Percentiles rank a stretch among this genome's conserved stretches.
These are phyloP conservation scores for Enteromius fasciolatus DNA, from an alignment of 2,797 vertebrate species.

Conservation along the genomic window DNA sequence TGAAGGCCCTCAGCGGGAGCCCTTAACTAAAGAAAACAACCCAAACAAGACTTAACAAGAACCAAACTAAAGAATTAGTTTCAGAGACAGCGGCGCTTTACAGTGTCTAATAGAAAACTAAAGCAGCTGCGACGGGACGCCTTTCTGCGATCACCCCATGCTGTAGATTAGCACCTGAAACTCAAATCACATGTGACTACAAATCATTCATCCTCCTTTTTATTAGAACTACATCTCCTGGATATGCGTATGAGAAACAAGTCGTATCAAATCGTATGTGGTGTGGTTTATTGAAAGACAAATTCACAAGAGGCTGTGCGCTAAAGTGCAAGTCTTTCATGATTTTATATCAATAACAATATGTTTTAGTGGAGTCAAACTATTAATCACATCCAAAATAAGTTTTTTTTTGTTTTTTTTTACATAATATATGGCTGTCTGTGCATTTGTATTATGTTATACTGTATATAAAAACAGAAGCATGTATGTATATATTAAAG, in stretches of 20 bases:
- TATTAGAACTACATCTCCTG: background rate
- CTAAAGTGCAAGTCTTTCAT: background rate
- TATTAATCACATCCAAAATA: no score
- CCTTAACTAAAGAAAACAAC: slow-evolving; percentile 46
- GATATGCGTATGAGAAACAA: background rate
- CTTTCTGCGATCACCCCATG: background rate
- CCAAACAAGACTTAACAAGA: slow-evolving; percentile 42
- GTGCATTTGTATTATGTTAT: no score
- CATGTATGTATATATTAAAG: no score
- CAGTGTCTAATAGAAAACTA: background rate
- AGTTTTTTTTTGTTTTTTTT: no score
- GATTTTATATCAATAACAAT: background rate
- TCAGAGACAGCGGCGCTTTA: slow-evolving; percentile 19
- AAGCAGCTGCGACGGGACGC: background rate
- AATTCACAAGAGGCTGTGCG: background rate
- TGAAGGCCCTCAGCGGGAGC: slow-evolving; percentile 43
- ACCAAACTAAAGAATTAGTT: slow-evolving; percentile 41
- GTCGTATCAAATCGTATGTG: background rate
- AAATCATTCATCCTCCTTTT: background rate
- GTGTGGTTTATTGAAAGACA: background rate
- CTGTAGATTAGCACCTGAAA: background rate
- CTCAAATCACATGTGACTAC: background rate
- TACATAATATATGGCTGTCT: no score
- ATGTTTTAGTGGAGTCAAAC: no score
- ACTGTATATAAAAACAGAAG: no score